Conservation (phyloP, 2,888 invertebrate species). For the Leucozona laternaria region DNA sequence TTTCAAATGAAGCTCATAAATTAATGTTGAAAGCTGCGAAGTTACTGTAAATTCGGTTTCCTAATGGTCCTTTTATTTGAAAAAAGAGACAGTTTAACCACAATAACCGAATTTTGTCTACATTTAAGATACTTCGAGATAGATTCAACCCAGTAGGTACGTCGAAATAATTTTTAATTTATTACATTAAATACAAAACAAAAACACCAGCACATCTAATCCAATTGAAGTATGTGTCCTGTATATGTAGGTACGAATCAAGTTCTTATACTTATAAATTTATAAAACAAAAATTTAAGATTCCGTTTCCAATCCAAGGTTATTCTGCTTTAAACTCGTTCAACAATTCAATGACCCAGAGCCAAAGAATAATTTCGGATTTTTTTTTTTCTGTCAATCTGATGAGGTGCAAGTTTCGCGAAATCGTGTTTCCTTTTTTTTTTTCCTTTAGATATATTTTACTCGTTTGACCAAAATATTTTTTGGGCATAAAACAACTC, state of each 20-base stretch:
- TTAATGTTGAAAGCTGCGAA: too few relatives aligned
- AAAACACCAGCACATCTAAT: background rate
- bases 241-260: too few relatives aligned
- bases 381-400: slow-evolving; percentile 38
- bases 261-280: background rate
- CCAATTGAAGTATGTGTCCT: too few relatives aligned
- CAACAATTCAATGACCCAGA: slow-evolving; percentile 74
- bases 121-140: too few relatives aligned
- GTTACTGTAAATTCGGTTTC: too few relatives aligned
- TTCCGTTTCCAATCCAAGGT: slow-evolving; percentile 74
- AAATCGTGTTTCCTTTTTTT: slow-evolving; percentile 25
- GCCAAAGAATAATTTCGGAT: slow-evolving; percentile 52
- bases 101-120: too few relatives aligned
- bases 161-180: too few relatives aligned
- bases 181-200: too few relatives aligned
- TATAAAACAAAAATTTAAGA: background rate
- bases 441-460: background rate
- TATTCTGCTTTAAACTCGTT: slow-evolving; percentile 64
- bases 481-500: slow-evolving; percentile 35
- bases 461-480: slow-evolving; percentile 54
- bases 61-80: too few relatives aligned
- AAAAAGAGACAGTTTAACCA: too few relatives aligned
- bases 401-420: slow-evolving; percentile 55
- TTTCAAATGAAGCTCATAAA: too few relatives aligned
- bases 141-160: too few relatives aligned